Percentiles rank a stretch among this genome's conserved stretches.
phyloP scores from a whole-genome alignment of 2,797 vertebrate species.

The Danio kyathit region DNA sequence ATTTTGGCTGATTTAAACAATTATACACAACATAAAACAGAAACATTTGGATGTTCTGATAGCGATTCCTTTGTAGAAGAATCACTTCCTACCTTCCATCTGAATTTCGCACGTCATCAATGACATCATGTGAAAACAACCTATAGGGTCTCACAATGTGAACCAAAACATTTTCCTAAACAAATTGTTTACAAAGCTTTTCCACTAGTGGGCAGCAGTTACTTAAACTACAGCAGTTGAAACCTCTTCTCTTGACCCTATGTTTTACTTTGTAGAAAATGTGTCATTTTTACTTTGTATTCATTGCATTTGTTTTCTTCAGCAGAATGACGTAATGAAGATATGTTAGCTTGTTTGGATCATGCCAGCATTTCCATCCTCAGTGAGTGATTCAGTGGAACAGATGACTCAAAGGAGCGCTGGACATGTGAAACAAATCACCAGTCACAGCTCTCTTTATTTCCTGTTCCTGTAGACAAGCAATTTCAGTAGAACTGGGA shows the following conservation, averaged over 20 bases:
- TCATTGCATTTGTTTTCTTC: constrained; percentile 35
- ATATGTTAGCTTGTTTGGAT: constrained; percentile 98
- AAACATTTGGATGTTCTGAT: too few species aligned
- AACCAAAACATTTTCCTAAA: not conserved
- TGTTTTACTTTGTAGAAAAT: not conserved
- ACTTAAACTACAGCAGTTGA: not conserved
- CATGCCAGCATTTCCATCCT: constrained; percentile 93
- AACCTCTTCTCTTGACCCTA: too few species aligned
- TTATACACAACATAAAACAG: too few species aligned
- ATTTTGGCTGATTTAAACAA: too few species aligned
- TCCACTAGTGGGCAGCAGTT: constrained; percentile 62
- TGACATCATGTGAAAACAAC: too few species aligned
- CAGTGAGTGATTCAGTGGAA: constrained; percentile 78
- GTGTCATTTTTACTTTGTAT: not conserved
- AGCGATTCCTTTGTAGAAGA: too few species aligned
- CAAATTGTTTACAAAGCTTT: not conserved
- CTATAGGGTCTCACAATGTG: not conserved
- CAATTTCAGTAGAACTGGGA: constrained; percentile 59
- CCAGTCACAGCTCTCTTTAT: constrained; percentile 70
- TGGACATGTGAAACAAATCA: constrained; percentile 60
- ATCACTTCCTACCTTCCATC: too few species aligned
- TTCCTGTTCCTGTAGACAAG: constrained; percentile 73
- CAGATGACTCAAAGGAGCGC: constrained; percentile 73
- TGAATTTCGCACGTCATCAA: too few species aligned
- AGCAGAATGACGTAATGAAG: constrained; percentile 97